A percentile compares a stretch with the other conserved stretches of the same genome.
These are phyloP conservation scores for Lampris megalopsis DNA, from an alignment of 2,113 vertebrate species.

Conservation along the genomic window DNA sequence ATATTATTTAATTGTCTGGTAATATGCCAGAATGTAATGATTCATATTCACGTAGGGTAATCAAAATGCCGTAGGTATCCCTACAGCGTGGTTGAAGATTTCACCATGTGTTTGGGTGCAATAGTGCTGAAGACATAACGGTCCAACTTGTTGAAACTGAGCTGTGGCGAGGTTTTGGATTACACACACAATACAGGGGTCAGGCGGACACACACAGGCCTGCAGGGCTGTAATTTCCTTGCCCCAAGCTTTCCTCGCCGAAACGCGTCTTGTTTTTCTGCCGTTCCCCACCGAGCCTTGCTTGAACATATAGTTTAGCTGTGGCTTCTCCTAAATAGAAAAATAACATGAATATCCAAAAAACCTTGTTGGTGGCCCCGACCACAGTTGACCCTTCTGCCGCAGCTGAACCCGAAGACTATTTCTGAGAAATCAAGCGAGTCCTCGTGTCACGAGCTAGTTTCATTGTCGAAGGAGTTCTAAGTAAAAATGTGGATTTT, in stretches of 20 bases:
- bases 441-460: not conserved
- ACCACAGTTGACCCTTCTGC: conserved; percentile 26
- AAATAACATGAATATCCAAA: conserved; percentile 52
- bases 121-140: conserved; percentile 26
- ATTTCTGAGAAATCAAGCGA: conserved; percentile 6
- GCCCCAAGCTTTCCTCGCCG: conserved; percentile 41
- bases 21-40: not conserved
- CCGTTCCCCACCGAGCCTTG: conserved; percentile 12
- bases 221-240: conserved; percentile 60
- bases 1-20: not conserved
- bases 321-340: conserved; percentile 75
- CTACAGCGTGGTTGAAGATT: conserved; percentile 10
- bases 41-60: too few species aligned
- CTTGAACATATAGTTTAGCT: conserved; percentile 63
- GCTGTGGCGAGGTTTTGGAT: conserved; percentile 25
- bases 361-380: conserved; percentile 64
- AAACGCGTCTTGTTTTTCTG: conserved; percentile 28
- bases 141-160: conserved; percentile 39
- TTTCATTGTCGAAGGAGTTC: too few species aligned
- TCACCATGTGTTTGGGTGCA: conserved; percentile 15
- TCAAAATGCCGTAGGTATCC: not conserved
- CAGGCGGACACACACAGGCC: conserved; percentile 18
- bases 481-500: not conserved
- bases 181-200: conserved; percentile 32
- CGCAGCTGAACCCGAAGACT: conserved; percentile 27